phyloP scores from a whole-genome alignment of 2,113 vertebrate species.

The Pelecanus crispus region DNA sequence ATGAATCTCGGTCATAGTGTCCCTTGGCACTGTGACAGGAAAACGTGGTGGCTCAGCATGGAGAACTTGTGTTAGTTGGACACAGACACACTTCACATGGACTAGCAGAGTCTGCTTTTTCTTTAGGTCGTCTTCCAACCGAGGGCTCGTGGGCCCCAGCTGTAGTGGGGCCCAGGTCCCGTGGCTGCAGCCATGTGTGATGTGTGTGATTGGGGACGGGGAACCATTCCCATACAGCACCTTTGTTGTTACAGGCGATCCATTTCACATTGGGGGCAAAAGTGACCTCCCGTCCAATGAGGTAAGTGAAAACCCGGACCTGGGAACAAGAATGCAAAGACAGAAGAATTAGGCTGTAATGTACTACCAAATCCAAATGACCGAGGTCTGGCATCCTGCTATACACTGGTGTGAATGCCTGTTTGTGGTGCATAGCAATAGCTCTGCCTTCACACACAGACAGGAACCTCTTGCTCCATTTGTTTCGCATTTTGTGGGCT shows the following conservation, averaged over 20 bases:
- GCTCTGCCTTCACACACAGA: neutral
- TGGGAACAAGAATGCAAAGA: neutral
- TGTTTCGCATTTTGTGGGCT: neutral
- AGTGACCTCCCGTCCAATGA: slow-evolving; percentile 92
- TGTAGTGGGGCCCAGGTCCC: neutral
- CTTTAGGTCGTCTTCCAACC: neutral
- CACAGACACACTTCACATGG: neutral
- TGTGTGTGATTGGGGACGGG: fast-evolving
- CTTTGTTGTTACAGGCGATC: slow-evolving; percentile 98
- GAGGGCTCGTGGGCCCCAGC: neutral
- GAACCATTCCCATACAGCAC: slow-evolving; percentile 39
- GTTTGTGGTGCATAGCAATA: neutral
- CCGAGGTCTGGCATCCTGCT: neutral
- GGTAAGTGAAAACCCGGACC: slow-evolving; percentile 95
- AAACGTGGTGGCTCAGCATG: neutral
- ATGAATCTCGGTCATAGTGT: neutral
- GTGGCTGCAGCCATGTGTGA: fast-evolving
- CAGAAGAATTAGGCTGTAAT: neutral
- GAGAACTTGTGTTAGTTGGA: neutral
- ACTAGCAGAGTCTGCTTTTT: neutral
- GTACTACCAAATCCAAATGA: neutral
- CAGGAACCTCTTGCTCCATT: neutral
- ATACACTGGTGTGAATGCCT: neutral
- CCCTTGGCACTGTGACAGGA: neutral
- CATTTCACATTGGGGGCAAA: slow-evolving; percentile 89